These are phyloP conservation scores for Eupeodes corollae DNA, from an alignment of 1,140 invertebrate genomes.

Conservation along the genomic window DNA sequence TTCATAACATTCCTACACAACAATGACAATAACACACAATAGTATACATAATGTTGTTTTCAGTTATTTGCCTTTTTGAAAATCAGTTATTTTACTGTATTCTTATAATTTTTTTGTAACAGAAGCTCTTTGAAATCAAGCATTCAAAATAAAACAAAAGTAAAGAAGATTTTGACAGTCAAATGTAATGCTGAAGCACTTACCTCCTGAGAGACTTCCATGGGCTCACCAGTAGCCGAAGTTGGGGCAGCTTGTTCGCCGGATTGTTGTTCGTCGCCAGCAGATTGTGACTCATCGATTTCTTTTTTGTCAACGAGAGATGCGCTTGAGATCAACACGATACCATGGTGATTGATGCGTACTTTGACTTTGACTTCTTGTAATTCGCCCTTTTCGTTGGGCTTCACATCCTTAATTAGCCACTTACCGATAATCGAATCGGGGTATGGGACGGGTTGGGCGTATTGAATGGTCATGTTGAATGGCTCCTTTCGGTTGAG, in stretches of 20 bases:
- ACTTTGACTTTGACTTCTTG: conserved; percentile 95
- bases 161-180: neutral
- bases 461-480: conserved; percentile 71
- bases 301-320: conserved; percentile 75
- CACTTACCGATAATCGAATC: conserved; percentile 75
- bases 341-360: conserved; percentile 83
- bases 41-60: neutral
- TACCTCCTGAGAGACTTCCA: conserved; percentile 41
- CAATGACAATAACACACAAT: conserved; percentile 3
- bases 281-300: conserved; percentile 44
- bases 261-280: conserved; percentile 39
- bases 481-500: conserved; percentile 85
- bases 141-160: neutral
- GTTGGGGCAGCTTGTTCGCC: conserved; percentile 26
- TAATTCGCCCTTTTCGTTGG: conserved; percentile 72
- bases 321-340: conserved; percentile 77
- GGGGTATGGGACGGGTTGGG: conserved; percentile 57
- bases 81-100: neutral
- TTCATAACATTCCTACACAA: conserved; percentile 34
- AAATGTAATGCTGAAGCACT: conserved; percentile 7
- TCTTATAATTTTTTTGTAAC: neutral
- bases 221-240: conserved; percentile 35
- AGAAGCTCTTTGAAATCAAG: neutral
- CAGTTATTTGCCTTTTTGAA: no score
- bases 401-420: conserved; percentile 73